Evolutionary conservation across 1,140 invertebrate species (phyloP).

Genomic region (Lanistes nyassanus): DNA sequence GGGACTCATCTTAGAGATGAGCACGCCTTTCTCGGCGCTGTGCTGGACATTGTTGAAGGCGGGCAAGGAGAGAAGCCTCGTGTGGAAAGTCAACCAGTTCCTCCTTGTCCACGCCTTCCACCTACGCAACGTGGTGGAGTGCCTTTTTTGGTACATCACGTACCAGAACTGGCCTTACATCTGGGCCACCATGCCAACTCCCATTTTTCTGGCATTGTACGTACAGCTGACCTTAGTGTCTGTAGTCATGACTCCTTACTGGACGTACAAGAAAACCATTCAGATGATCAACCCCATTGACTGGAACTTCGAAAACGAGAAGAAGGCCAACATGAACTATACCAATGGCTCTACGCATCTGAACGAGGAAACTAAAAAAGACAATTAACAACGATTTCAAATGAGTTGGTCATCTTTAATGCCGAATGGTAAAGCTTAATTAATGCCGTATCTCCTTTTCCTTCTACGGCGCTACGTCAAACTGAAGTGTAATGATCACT

Average conservation of each 20-base stretch:
- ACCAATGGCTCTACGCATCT: not conserved
- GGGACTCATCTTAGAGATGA: slow-evolving; percentile 60
- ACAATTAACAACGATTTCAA: no score
- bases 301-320: slow-evolving; percentile 54
- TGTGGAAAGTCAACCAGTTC: slow-evolving; percentile 62
- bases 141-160: slow-evolving; percentile 52
- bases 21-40: slow-evolving; percentile 58
- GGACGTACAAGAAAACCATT: slow-evolving; percentile 63
- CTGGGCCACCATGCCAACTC: slow-evolving; percentile 45
- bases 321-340: not conserved
- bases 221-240: slow-evolving; percentile 50
- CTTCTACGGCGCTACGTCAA: no score
- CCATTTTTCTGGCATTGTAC: slow-evolving; percentile 50
- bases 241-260: slow-evolving; percentile 63
- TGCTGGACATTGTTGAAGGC: slow-evolving; percentile 61
- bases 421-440: no score
- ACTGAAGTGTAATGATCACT: no score
- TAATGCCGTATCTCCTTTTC: no score
- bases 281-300: slow-evolving; percentile 60
- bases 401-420: no score
- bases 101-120: slow-evolving; percentile 61
- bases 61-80: slow-evolving; percentile 42
- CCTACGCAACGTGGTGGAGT: slow-evolving; percentile 58
- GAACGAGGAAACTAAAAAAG: no score
- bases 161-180: slow-evolving; percentile 54